Evolutionary conservation across 1,140 invertebrate species (phyloP), one percentile per base, ranked within the genome.

Genomic region (Dufourea novaeangliae): DNA sequence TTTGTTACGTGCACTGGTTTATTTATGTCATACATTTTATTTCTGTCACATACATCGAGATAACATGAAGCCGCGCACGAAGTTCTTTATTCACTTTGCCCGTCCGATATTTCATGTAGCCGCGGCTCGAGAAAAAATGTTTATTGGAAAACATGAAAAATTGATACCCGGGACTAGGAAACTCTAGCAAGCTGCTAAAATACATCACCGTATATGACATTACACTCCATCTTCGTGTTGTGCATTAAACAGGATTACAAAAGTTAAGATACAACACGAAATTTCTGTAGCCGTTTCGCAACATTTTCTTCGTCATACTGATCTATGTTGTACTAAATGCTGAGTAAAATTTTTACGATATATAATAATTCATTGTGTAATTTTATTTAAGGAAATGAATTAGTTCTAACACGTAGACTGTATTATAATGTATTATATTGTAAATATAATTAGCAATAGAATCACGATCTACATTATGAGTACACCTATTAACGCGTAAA

Each of bases 91-190:
- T 73, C 59, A 52, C 59, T 63, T 52, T 37, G 12, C 32, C 34
- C 7, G 7, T 14, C 32, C 61, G 41, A 73, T 73, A 73, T 64
- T 63, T 73, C 70, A 64, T 22, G 70, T 12, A 25, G 11, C 44
- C 11, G 6, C n/a, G 11, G 17, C 34, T 20, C 5, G 14, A 20
- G 20, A 73, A 61, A 73, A 63, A 63, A 72, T 37, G 41, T 72
- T 71, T 61, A 71, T 71, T 34, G 68, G 70, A 37, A 62, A 71
- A 46, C 69, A 6, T 71, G 56, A 62, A 64, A 73, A 73, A 73
- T 73, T 73, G 70, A 63, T 64, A 64, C 27, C 14, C 3, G 8
- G n/a, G 25, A 22, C 2, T 25, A 2, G 41, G 17, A 50, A n/a
- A 52, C 44, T 39, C 61, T 17, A 11, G n/a, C 1, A 50, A 37